Evolutionary conservation across 2,888 invertebrate genomes (phyloP), one percentile per base, ranked within the genome.

Genomic region (Calameuta idolon): DNA sequence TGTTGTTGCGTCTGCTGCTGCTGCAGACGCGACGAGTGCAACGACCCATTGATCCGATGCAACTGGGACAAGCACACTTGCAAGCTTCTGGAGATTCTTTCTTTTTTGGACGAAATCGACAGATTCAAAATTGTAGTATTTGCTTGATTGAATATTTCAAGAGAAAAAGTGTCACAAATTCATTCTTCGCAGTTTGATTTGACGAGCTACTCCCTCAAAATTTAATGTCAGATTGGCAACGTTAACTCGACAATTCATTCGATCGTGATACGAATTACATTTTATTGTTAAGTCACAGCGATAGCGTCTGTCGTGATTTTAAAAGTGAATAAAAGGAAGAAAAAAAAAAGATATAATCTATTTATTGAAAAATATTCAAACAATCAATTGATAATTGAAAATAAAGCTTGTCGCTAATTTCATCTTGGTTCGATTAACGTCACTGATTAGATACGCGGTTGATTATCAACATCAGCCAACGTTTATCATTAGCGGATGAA

Each of bases 41-140:
- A 80, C 77, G 81, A 81, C 81, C 80, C 76, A 81, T 80, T 80
- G 81, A 81, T 79, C 80, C 77, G 69, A 55, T 55, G 55, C 23
- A 23, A 55, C 55, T 55, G 55, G 55, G 23, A 55, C 55, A 55
- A 55, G 9, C 55, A 55, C 23, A 55, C 55, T 55, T 55, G 2
- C 9, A 23, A 23, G 23, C 23, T 55, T 23, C 23, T 55, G 55
- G 23, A 9, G 9, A 55, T 15, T 23, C 23, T 55, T 55, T 15
- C 12, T 37, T 40, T 55, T 55, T 23, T 40, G 5, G 55, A 9
- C 2, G 55, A 9, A 23, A 23, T 23, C 23, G 23, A 55, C 55
- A 55, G 23, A 55, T 55, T 55, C 55, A 55, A 55, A 55, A 55
- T 55, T 55, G 9, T 2, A 55, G 2, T 55, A 9, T 40, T 15